phyloP scores from a whole-genome alignment of 2,797 vertebrate species.

The Pelochelys cantorii region DNA sequence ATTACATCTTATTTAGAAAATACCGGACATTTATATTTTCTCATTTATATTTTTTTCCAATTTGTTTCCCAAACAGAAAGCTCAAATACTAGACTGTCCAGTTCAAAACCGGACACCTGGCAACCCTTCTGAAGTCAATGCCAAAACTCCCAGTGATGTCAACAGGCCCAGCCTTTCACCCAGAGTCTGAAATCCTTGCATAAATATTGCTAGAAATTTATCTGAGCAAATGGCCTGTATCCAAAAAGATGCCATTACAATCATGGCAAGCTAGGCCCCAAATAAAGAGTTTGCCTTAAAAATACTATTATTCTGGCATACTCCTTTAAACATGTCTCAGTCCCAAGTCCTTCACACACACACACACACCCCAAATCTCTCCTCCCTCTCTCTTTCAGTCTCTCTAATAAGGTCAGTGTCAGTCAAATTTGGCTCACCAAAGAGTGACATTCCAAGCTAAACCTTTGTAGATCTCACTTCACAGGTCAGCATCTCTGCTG shows the following conservation, averaged over 20 bases:
- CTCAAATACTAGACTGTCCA: no score
- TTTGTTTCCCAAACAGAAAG: no score
- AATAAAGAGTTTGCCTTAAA: not conserved
- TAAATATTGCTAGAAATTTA: not conserved
- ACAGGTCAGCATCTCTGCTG: not conserved
- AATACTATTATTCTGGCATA: not conserved
- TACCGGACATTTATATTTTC: no score
- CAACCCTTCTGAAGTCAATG: not conserved
- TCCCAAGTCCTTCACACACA: not conserved
- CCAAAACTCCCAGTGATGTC: not conserved
- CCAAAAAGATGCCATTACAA: no score
- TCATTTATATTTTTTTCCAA: no score
- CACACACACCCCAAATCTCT: not conserved
- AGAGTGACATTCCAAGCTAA: not conserved
- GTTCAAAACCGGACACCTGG: no score
- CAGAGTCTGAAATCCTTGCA: not conserved
- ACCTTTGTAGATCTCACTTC: not conserved
- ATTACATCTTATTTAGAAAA: no score
- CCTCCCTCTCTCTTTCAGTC: not conserved
- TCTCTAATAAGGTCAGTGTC: not conserved
- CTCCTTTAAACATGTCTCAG: not conserved
- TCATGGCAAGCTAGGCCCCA: not conserved
- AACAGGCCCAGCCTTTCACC: not conserved
- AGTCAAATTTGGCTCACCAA: not conserved
- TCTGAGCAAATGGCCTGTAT: no score